A percentile compares a stretch with the other conserved stretches of the same genome.
Conservation (phyloP, 2,113 vertebrate species). For the Dolichotis patagonum region DNA sequence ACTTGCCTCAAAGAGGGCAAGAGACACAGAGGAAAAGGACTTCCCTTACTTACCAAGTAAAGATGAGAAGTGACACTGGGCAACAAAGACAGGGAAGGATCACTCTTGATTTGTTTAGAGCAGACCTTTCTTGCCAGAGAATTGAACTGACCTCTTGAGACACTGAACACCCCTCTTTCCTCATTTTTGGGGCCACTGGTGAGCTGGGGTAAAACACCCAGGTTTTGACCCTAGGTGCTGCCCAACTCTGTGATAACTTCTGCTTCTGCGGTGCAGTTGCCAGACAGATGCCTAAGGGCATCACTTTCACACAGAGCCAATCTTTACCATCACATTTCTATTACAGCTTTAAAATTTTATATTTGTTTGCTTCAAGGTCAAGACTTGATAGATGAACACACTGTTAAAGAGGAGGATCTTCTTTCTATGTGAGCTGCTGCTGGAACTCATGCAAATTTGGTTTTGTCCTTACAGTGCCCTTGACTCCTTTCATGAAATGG, state of each 20-base stretch:
- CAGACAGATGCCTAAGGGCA: too few relatives aligned
- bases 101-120: not conserved
- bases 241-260: not conserved
- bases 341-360: not conserved
- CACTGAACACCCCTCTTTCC: accelerated
- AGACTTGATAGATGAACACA: too few relatives aligned
- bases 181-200: not conserved
- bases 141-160: not conserved
- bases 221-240: not conserved
- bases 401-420: not conserved
- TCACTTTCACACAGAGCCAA: not conserved
- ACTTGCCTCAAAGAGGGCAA: not conserved
- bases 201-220: not conserved
- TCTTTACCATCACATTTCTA: not conserved
- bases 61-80: not conserved
- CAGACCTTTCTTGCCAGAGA: not conserved
- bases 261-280: too few relatives aligned
- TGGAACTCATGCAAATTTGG: not conserved
- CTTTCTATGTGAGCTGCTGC: not conserved
- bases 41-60: not conserved
- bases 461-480: not conserved
- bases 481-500: not conserved
- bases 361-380: not conserved
- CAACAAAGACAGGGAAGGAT: not conserved
- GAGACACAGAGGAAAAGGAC: not conserved